Evolutionary conservation across 2,888 invertebrate species (phyloP), one percentile per base, ranked within the genome.

Genomic region (Sacculina carcini): DNA sequence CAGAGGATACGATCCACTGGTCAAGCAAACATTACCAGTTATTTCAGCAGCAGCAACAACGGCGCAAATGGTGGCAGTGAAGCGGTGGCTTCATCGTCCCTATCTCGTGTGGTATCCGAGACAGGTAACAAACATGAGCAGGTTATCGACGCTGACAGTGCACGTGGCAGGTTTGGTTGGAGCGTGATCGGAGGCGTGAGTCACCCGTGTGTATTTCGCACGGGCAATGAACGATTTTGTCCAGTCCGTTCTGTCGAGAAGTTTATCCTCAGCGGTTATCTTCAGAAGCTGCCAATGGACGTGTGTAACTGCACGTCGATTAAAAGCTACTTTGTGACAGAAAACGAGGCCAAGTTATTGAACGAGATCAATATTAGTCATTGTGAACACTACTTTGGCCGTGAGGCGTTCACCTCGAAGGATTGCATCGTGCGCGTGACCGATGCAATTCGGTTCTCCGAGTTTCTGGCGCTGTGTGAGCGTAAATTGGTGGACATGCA

Each of bases 311-410:
- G 86, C 66, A 85, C 85, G 14, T 84, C 83, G 64, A 82, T 92
- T 58, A 74, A 83, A 58, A 87, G 87, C 69, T 87, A 86, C 66
- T 90, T 85, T 64, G 84, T 90, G 58, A 87, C 87, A 0, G 83
- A 85, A 57, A 76, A 79, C 0, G 92, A 94, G 67, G 81, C 86
- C 50, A 76, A 82, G 57, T 70, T 92, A 21, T 71, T 92, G 46
- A 87, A 85, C 61, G 90, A 92, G 66, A 87, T 92, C 59, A 94
- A 92, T 66, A 73, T 76, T 56, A 79, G 79, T 64, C 92, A 92
- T 63, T 87, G 89, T 68, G 89, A 87, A 61, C 77, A 75, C 54
- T 80, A 83, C 64, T 92, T 82, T 65, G 90, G 90, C 2, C 74
- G 81, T 50, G 85, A 87, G 57, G 73, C 76, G 23, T 92, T 90